A percentile compares a stretch with the other conserved stretches of the same genome.
phyloP scores from a whole-genome alignment of 1,140 invertebrate genomes.

The Papilio dardanus region DNA sequence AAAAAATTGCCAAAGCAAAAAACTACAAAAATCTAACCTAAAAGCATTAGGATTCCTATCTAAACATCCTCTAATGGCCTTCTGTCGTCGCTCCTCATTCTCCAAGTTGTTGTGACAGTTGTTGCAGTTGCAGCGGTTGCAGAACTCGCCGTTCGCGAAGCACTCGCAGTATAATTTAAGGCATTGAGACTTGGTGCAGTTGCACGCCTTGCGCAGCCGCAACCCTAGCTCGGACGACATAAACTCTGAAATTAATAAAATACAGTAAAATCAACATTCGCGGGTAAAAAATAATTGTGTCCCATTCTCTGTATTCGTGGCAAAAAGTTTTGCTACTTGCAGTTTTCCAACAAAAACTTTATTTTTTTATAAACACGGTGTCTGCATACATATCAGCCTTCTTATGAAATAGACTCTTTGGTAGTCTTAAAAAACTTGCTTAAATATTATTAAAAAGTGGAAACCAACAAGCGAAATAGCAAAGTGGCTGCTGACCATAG shows the following conservation, averaged over 20 bases:
- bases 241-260: slow-evolving; percentile 49
- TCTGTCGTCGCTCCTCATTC: slow-evolving; percentile 97
- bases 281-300: too few species aligned
- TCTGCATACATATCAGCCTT: too few species aligned
- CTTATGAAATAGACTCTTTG: too few species aligned
- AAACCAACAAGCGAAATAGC: too few species aligned
- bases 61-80: slow-evolving; percentile 95
- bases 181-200: slow-evolving; percentile 99
- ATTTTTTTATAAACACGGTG: too few species aligned
- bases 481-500: too few species aligned
- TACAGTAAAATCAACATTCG: neutral
- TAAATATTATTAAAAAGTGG: too few species aligned
- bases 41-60: slow-evolving; percentile 93
- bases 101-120: slow-evolving; percentile 99
- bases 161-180: slow-evolving; percentile 99
- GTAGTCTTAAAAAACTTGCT: too few species aligned
- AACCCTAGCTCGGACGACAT: slow-evolving; percentile 55
- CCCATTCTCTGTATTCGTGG: too few species aligned
- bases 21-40: slow-evolving; percentile 60
- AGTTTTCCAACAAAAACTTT: too few species aligned
- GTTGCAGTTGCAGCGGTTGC: slow-evolving; percentile 98
- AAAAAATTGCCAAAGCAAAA: too few species aligned
- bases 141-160: slow-evolving; percentile 99
- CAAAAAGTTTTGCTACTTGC: too few species aligned
- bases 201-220: slow-evolving; percentile 95